phyloP scores from a whole-genome alignment of 35 echinoderm and acorn worm genomes.

The Chiridota heheva region DNA sequence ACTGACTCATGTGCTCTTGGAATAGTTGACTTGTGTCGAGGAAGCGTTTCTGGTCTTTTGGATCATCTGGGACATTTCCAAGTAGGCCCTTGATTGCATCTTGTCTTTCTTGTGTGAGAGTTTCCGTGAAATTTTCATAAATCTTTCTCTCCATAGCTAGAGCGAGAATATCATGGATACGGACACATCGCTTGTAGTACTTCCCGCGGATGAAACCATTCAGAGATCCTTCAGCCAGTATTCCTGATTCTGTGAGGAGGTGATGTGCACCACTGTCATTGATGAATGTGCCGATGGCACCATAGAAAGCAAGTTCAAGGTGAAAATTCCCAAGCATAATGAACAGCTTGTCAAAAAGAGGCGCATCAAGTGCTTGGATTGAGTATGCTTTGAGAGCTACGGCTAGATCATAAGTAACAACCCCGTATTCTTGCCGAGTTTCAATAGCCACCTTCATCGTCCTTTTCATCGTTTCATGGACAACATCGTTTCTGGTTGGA shows the following conservation, averaged over 20 bases:
- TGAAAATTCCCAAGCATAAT: conserved; percentile 75
- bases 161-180: conserved; percentile 61
- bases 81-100: conserved; percentile 41
- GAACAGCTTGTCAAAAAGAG: conserved; percentile 44
- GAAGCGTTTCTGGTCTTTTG: conserved; percentile 27
- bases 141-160: conserved; percentile 62
- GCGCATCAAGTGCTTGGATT: conserved; percentile 41
- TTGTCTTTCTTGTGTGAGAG: conserved; percentile 41
- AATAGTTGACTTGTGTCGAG: conserved; percentile 31
- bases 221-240: conserved; percentile 68
- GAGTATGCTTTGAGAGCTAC: conserved; percentile 65
- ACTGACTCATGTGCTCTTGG: conserved; percentile 50
- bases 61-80: conserved; percentile 35
- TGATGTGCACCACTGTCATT: conserved; percentile 66
- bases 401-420: conserved; percentile 43
- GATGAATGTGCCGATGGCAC: conserved; percentile 63
- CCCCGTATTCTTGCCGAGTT: conserved; percentile 34
- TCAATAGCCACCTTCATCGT: conserved; percentile 52
- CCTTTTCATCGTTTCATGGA: conserved; percentile 51
- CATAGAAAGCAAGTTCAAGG: conserved; percentile 53
- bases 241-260: conserved; percentile 53
- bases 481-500: conserved; percentile 54
- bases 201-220: conserved; percentile 52
- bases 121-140: conserved; percentile 39
- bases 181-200: conserved; percentile 63